Base-by-base conservation (phyloP, 1,140 invertebrate genomes). In the Lasaia peninsularis region DNA sequence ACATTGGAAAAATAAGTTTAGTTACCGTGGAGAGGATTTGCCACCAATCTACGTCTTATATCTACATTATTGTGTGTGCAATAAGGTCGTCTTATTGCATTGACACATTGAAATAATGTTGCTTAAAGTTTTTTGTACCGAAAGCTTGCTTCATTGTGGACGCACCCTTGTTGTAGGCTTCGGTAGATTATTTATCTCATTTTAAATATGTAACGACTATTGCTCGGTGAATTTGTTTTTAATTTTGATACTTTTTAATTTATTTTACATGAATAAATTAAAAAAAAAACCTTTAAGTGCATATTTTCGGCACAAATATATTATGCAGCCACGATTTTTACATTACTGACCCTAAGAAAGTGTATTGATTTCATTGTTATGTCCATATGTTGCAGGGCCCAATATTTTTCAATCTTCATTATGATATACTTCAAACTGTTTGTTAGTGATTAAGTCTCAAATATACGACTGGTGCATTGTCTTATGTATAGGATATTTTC, bases 361-460 rank as follows among this genome's bases (percentile, higher is more conserved):
- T 24, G 12, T 55, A 40, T 40, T 55, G 35, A 28, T 40, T 55
- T 53, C 34, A 53, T 34, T 31, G 12, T 52, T 53, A 52, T 35
- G 52, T 53, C 52, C 44, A 24, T 53, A 53, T 53, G 16, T 53
- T 53, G 32, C 52, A 53, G 52, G 52, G 52, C 52, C 52, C 52
- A 53, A 53, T 37, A 35, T 24, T 33, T 35, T 53, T 53, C 44
- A 48, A 48, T 44, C n/a, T 44, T 44, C 11, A 44, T 44, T 4
- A 20, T 16, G 11, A 18, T 16, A 44, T 44, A 44, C 16, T 44
- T 44, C 16, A 20, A 44, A 44, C 35, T 40, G 35, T 44, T 44
- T 44, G 40, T 20, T 44, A 44, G 40, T 48, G 18, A 48, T 20
- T 48, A 48, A 48, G 40, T 48, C 40, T 48, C 40, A 48, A 48